Evolutionary conservation across 2,113 vertebrate species (phyloP).

Genomic region (Microtus ochrogaster): DNA sequence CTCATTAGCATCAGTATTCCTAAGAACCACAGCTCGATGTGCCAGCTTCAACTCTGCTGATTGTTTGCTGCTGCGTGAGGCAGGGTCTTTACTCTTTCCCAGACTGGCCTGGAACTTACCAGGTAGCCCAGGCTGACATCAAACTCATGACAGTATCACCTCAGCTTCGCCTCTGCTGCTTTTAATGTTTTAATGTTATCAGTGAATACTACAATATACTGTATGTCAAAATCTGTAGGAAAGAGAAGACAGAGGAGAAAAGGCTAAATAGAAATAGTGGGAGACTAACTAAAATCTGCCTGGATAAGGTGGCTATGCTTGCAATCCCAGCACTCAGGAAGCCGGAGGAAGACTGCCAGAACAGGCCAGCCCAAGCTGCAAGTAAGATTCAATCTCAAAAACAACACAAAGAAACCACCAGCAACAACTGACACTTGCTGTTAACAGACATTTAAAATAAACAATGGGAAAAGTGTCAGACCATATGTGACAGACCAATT

Average conservation of each 20-base stretch:
- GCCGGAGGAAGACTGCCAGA: neutral
- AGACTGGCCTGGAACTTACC: neutral
- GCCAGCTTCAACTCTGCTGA: slow-evolving; percentile 20
- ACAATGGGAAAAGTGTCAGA: neutral
- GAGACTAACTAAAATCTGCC: neutral
- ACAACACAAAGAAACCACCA: too few relatives aligned
- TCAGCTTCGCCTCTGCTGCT: neutral
- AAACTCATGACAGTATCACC: neutral
- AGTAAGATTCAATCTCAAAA: neutral
- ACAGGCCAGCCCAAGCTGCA: neutral
- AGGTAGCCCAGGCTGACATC: neutral
- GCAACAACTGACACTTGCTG: too few relatives aligned
- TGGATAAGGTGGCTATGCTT: neutral
- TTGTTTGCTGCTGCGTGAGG: neutral
- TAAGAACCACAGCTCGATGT: slow-evolving; percentile 2
- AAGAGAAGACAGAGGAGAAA: neutral
- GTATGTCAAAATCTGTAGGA: slow-evolving; percentile 17
- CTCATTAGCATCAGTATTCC: neutral
- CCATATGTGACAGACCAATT: neutral
- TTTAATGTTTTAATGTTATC: slow-evolving; percentile 25
- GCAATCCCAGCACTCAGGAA: neutral
- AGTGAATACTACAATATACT: neutral
- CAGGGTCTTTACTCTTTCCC: neutral
- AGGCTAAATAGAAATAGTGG: neutral
- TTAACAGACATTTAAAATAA: neutral